Evolutionary conservation across 2,888 invertebrate species (phyloP), one percentile per base, ranked within the genome.

Genomic region (Baronia brevicornis): DNA sequence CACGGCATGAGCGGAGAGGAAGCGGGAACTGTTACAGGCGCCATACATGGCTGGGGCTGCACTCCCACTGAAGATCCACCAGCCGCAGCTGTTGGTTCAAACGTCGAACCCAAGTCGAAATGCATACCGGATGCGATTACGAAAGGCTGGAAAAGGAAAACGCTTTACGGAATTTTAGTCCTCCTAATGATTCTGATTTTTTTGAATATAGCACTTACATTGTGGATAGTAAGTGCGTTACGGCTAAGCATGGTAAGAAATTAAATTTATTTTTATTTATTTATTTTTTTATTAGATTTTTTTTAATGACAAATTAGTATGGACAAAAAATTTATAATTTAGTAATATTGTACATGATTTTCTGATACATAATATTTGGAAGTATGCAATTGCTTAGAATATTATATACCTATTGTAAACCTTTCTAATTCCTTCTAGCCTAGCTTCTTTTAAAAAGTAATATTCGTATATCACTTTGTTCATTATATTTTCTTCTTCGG

Each of bases 201-300:
- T 61, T 87, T 97, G 51, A 98, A 98, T 79, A 88, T 98, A 56
- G 94, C 95, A n/a, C 87, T 98, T 33, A 97, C 97, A 0, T 86
- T 97, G 28, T 98, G 98, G 97, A 94, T 98, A 43, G 89, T 98
- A 49, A 93, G 94, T 69, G 95, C 96, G 48, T 91, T 98, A 88
- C 93, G 95, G 74, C 93, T 98, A 62, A 95, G 93, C 42, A 89
- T 93, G 85, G 98, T 98, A 85, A 92, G 92, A 2, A 9, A 25
- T 3, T 14, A 28, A 14, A 17, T 2, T 14, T 17, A 13, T 3
- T 10, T 14, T 12, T 1, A 9, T 23, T 28, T 25, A 11, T 12
- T 12, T 13, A 29, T n/a, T n/a, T n/a, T 23, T 4, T 5, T 8
- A 10, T 28, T 20, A 18, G 7, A 8, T 20, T 20, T 12, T 8